Conservation (phyloP, 2,888 invertebrate species). For the Acronicta leporina region DNA sequence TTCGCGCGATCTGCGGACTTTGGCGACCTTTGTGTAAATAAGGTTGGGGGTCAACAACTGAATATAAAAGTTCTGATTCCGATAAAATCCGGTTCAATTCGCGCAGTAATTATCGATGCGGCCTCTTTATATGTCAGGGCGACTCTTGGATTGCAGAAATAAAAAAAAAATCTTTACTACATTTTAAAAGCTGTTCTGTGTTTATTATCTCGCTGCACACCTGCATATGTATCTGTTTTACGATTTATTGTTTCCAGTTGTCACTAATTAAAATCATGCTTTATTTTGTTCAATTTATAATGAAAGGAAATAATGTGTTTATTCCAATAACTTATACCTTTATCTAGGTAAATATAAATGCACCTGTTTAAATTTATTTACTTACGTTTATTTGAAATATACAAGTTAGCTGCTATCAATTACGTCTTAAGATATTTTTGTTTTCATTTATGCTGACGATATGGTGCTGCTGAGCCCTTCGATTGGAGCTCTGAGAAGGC, state of each 20-base stretch:
- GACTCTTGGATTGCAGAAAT: constrained; percentile 23
- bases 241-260: constrained; percentile 14
- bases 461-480: no score
- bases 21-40: constrained; percentile 27
- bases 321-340: constrained; percentile 21
- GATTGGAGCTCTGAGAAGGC: no score
- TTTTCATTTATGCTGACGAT: neutral
- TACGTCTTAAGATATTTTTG: neutral
- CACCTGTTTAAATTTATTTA: constrained; percentile 12
- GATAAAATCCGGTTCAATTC: constrained; percentile 34
- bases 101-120: constrained; percentile 32
- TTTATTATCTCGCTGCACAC: constrained; percentile 9
- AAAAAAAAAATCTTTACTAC: constrained; percentile 26
- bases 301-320: constrained; percentile 14
- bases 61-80: constrained; percentile 14
- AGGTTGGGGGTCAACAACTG: constrained; percentile 36
- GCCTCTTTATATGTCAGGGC: constrained; percentile 50
- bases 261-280: constrained; percentile 10
- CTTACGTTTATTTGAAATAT: neutral
- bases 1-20: constrained; percentile 9
- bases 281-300: neutral
- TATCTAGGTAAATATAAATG: constrained; percentile 19
- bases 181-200: constrained; percentile 15
- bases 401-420: neutral
- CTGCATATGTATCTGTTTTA: constrained; percentile 6